Conservation (phyloP, 1,140 invertebrate genomes). For the Bombus waltoni region DNA sequence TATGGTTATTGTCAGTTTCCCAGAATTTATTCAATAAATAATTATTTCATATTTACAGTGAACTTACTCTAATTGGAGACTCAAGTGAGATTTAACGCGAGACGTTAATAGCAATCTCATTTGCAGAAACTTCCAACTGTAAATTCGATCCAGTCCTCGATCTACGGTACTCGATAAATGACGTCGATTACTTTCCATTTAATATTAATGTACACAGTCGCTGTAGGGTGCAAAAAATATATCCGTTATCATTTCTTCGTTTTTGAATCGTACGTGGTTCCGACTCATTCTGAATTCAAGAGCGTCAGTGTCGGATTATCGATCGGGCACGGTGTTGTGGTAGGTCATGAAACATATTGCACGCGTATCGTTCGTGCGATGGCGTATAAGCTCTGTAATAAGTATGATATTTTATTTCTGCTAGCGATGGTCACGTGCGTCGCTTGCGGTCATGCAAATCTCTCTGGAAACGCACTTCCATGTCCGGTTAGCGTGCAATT, state of each 20-base stretch:
- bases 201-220: not conserved
- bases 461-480: not conserved
- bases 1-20: too few species aligned
- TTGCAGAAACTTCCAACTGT: not conserved
- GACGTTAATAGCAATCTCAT: not conserved
- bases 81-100: not conserved
- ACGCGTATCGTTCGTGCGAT: not conserved
- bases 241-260: not conserved
- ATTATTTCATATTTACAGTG: not conserved
- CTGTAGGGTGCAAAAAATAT: not conserved
- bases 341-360: not conserved
- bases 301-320: not conserved
- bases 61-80: not conserved
- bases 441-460: slow-evolving; percentile 31
- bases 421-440: not conserved
- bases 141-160: not conserved
- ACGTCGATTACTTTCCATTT: not conserved
- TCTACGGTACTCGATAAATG: not conserved
- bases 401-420: slow-evolving; percentile 22
- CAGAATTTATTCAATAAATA: too few species aligned
- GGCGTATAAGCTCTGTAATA: not conserved
- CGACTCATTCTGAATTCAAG: not conserved
- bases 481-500: not conserved
- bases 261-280: not conserved
- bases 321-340: not conserved